Evolutionary conservation across 2,888 invertebrate species (phyloP), one percentile per base, ranked within the genome.

Genomic region (Aphodius sticticus): DNA sequence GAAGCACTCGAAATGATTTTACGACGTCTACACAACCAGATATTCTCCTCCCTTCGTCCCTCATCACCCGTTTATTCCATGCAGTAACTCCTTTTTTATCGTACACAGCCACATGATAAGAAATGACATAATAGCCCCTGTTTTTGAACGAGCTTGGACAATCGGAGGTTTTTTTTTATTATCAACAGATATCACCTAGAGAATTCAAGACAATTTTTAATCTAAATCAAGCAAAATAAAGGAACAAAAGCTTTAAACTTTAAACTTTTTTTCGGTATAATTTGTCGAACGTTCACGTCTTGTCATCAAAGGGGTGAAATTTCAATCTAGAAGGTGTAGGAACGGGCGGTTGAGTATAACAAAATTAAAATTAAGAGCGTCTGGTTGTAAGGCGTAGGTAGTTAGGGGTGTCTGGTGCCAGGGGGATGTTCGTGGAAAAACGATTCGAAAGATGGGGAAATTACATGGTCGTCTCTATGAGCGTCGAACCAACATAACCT

Each of bases 401-500:
- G 3, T 53, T 9, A 5, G 53, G 12, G 9, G 53, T 53, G 53
- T 53, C 53, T 53, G 12, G 53, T 12, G 53, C 53, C 53, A 5
- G 6, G 53, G 53, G 53, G 53, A 5, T 53, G 53, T 1, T 7
- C 53, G 9, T 53, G 53, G 53, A 53, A 53, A 53, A 53, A 53
- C 53, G 53, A 9, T 53, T 53, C 53, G 53, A 53, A 53, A 53
- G 53, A 12, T 35, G 36, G 36, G 74, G 74, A 74, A 74, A 74
- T 74, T 74, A 74, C 37, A 74, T 35, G 37, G 74, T 37, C 74
- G 35, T 37, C 74, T 12, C 9, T 12, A 12, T 53, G 12, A 7
- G 53, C 74, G 35, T 36, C 37, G 35, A 74, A 53, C 53, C 53
- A 53, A 74, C 74, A 74, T 74, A 74, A 74, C 74, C 74, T 74